Conservation (phyloP, 2,113 vertebrate genomes). For the Clupea harengus region DNA sequence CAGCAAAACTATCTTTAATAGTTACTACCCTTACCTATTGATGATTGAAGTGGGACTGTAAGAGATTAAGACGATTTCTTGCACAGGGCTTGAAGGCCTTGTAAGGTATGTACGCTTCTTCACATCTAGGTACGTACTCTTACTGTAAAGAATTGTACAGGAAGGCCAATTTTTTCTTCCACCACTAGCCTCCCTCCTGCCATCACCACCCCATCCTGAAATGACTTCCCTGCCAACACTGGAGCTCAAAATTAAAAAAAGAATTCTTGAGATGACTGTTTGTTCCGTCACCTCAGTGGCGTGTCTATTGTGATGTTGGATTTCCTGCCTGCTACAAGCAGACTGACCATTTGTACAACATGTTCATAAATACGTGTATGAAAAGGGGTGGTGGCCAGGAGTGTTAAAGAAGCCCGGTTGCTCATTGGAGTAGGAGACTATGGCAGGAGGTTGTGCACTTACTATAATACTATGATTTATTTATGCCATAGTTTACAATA, state of each 20-base stretch:
- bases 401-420: background rate
- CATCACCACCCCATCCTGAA: background rate
- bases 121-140: background rate
- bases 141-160: background rate
- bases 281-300: background rate
- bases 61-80: background rate
- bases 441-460: background rate
- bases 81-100: background rate
- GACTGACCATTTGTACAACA: background rate
- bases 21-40: too few relatives aligned
- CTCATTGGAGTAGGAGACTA: background rate
- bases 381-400: background rate
- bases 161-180: background rate
- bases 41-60: too few relatives aligned
- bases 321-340: background rate
- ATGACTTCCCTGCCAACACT: background rate
- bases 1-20: too few relatives aligned
- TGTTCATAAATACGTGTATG: background rate
- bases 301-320: constrained; percentile 1
- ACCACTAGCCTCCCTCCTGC: background rate
- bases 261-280: constrained; percentile 1
- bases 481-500: too few relatives aligned
- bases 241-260: background rate
- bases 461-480: too few relatives aligned
- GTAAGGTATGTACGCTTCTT: background rate